Conservation (phyloP, 2,113 vertebrate genomes). For the Hyperoodon ampullatus region DNA sequence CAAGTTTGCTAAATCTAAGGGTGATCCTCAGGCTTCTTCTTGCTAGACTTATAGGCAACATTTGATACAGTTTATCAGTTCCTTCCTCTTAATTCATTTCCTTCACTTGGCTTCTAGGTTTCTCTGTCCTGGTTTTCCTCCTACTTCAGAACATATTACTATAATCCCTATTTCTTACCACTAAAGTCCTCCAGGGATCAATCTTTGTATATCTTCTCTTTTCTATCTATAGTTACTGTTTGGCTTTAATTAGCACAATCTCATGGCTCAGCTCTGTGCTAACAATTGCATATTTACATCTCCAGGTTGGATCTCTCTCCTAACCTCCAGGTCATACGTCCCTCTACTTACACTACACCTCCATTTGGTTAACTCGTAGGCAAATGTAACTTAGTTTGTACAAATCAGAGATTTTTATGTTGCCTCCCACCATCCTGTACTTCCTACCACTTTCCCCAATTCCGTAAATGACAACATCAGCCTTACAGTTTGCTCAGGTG, state of each 20-base stretch:
- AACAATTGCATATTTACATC: neutral
- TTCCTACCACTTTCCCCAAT: neutral
- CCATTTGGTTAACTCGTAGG: neutral
- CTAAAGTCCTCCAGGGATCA: neutral
- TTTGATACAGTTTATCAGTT: neutral
- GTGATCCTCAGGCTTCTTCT: neutral
- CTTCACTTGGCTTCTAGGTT: neutral
- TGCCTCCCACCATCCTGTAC: neutral
- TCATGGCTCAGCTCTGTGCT: neutral
- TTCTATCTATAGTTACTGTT: neutral
- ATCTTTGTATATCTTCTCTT: neutral
- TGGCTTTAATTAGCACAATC: neutral
- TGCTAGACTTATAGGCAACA: neutral
- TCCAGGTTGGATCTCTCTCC: neutral
- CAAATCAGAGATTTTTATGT: neutral
- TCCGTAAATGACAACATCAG: neutral
- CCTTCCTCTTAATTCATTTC: conserved; percentile 3
- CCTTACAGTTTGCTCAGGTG: neutral
- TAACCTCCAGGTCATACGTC: neutral
- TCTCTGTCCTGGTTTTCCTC: neutral
- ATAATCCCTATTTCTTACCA: neutral
- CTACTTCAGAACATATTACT: neutral
- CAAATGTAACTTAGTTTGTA: neutral
- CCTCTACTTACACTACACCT: neutral
- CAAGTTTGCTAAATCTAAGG: neutral